A percentile compares a stretch with the other conserved stretches of the same genome.
Evolutionary conservation across 2,113 vertebrate species (phyloP).

Genomic region (Actenoides lindsayi): DNA sequence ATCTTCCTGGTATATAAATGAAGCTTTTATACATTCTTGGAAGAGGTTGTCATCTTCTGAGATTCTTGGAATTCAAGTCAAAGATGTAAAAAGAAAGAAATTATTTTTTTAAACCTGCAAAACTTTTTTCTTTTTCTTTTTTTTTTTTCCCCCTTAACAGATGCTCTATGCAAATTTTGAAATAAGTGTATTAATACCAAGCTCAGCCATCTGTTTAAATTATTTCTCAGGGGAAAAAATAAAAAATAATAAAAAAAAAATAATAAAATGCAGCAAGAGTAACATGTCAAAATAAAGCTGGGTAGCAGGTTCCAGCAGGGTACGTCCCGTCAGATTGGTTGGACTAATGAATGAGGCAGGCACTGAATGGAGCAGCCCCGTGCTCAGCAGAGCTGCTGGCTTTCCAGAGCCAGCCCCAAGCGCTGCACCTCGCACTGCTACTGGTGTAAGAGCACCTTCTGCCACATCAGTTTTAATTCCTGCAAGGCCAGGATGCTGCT

Average conservation of each 20-base stretch:
- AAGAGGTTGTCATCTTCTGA: slow-evolving; percentile 20
- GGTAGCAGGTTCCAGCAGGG: background rate
- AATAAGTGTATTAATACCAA: slow-evolving; percentile 65
- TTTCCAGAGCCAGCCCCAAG: background rate
- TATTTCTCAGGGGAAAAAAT: slow-evolving; percentile 6
- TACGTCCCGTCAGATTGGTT: background rate
- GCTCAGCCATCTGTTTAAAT: slow-evolving; percentile 60
- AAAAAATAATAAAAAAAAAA: background rate
- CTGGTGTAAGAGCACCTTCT: background rate
- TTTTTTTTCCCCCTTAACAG: background rate
- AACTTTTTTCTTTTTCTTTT: background rate
- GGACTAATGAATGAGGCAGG: background rate
- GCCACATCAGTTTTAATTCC: background rate
- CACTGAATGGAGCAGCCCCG: background rate
- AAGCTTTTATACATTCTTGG: slow-evolving; percentile 45
- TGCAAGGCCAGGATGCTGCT: background rate
- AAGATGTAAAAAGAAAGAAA: slow-evolving; percentile 3
- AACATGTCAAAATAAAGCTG: slow-evolving; percentile 14
- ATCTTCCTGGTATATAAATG: slow-evolving; percentile 42
- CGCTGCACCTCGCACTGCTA: background rate
- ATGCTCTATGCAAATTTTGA: slow-evolving; percentile 68
- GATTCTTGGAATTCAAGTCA: slow-evolving; percentile 59
- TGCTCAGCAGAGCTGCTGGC: background rate
- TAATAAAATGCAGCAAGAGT: background rate
- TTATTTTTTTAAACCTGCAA: slow-evolving; percentile 15